These are phyloP conservation scores for Sarcophaga caerulescens DNA, from an alignment of 2,888 invertebrate genomes.

Conservation along the genomic window DNA sequence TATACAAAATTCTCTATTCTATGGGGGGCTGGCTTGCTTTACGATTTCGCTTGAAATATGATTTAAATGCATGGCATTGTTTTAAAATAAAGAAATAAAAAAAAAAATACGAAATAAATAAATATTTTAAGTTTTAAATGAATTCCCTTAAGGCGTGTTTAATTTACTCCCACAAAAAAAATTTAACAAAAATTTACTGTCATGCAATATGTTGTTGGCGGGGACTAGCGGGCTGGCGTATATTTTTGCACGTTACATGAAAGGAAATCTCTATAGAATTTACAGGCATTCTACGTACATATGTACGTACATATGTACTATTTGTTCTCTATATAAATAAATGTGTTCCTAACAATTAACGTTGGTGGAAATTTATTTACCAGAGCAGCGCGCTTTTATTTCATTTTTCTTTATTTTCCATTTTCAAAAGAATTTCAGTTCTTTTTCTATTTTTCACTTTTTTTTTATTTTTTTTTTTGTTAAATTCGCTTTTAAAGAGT, in stretches of 20 bases:
- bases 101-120: too few species aligned
- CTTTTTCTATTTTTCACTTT: too few species aligned
- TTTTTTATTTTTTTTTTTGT: too few species aligned
- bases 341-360: conserved; percentile 13
- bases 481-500: too few species aligned
- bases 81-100: background rate
- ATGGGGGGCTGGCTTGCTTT: background rate
- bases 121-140: conserved; percentile 41
- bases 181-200: background rate
- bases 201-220: background rate
- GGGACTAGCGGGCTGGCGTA: too few species aligned
- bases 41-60: conserved; percentile 17
- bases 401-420: too few species aligned
- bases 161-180: conserved; percentile 47
- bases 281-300: background rate
- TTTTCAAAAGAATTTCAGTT: too few species aligned
- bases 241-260: background rate
- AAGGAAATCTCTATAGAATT: background rate
- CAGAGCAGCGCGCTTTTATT: background rate
- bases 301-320: background rate
- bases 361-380: conserved; percentile 53
- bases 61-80: conserved; percentile 57
- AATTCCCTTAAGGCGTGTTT: conserved; percentile 61
- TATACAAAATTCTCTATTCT: background rate
- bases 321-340: background rate